Base-by-base conservation (phyloP, 2,888 invertebrate genomes). In the Ectropis crepuscularia region DNA sequence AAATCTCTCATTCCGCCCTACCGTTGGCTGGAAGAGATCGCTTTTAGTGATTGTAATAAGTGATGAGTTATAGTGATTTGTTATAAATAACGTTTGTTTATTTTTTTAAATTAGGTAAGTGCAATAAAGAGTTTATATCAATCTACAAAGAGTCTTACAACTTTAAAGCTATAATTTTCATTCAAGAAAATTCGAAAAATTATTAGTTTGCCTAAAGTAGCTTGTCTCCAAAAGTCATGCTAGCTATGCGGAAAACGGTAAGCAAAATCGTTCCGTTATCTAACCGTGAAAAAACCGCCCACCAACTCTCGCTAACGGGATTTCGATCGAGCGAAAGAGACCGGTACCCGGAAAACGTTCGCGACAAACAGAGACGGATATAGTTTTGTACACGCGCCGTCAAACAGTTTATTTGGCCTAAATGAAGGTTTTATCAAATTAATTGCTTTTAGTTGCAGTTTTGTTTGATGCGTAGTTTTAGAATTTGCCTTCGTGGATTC, bases 271-370 rank as follows among this genome's bases (percentile, higher is more conserved):
- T 80, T 79, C 90, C 90, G 91, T 89, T 90, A 91, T 87, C 86
- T 91, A 89, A 85, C 90, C 84, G 88, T 86, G 87, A 90, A 91
- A 91, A 92, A 91, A 89, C 83, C 90, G 87, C 90, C 90, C 88
- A 88, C 89, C 61, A 73, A 78, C 79, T 79, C 80, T 83, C 76
- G 81, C 86, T 88, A 88, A 90, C 91, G 90, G 91, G 91, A 90
- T 91, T 91, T 90, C 87, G 89, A 90, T 81, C 83, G 90, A 74
- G 87, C 71, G 85, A 90, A 70, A 74, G 80, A 72, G 87, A 87
- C 65, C 65, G 73, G 79, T 69, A 57, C 73, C 65, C 69, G 64
- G 65, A 64, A 69, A 74, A 73, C 68, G 53, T 64, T 62, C 68
- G 71, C 70, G 80, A 71, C 75, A 80, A 79, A 86, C 72, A 65